These are phyloP conservation scores for Tetragnatha versicolor DNA, from an alignment of 1,140 invertebrate species.

Conservation along the genomic window DNA sequence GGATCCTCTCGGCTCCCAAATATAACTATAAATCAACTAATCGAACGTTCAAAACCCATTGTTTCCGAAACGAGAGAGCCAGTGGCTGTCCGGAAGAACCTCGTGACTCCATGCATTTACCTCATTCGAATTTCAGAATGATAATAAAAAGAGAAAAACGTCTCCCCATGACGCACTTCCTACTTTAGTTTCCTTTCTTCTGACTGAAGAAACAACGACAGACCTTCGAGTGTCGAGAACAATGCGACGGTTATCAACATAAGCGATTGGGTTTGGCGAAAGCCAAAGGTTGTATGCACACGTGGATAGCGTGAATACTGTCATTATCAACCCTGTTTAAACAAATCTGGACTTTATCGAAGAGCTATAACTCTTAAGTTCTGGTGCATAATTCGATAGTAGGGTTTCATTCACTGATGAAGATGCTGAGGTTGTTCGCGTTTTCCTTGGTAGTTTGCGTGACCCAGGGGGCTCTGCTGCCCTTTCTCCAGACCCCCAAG, in stretches of 20 bases:
- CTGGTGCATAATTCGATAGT: too few relatives aligned
- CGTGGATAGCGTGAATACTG: background rate
- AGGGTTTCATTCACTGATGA: background rate
- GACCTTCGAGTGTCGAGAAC: too few relatives aligned
- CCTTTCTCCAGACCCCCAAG: constrained; percentile 40
- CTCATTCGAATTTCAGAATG: constrained; percentile 34
- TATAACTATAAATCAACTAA: too few relatives aligned
- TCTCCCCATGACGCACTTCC: constrained; percentile 28
- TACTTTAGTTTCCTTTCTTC: constrained; percentile 26
- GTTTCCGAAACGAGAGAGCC: background rate
- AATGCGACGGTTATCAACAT: background rate
- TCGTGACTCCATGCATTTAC: constrained; percentile 15
- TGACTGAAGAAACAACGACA: constrained; percentile 2
- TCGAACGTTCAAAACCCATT: constrained; percentile 20
- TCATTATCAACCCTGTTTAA: background rate
- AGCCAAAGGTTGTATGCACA: constrained; percentile 19
- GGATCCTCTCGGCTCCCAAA: too few relatives aligned
- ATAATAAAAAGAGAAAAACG: constrained; percentile 10
- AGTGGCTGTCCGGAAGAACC: background rate
- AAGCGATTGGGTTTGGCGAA: background rate
- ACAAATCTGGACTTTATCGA: background rate
- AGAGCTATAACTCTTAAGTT: too few relatives aligned
- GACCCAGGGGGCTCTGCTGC: constrained; percentile 11
- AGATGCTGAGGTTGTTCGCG: background rate
- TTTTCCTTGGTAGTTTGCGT: background rate